These are phyloP conservation scores for Montipora efflorescens DNA, from an alignment of 64 coral and sea anemone species.

Conservation along the genomic window DNA sequence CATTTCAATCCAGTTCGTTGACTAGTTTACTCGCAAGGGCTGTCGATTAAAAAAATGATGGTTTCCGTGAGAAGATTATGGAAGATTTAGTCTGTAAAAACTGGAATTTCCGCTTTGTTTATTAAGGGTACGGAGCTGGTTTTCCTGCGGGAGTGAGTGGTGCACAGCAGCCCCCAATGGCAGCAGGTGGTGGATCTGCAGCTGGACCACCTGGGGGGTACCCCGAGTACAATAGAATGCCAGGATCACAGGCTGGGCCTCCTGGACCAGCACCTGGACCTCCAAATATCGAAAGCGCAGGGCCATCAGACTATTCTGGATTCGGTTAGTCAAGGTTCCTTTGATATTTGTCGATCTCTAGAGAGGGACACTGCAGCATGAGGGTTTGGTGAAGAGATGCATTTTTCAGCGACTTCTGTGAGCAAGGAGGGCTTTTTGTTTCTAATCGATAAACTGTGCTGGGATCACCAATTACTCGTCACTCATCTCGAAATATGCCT, in stretches of 20 bases:
- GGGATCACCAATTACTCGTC: no score
- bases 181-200: not conserved
- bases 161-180: not conserved
- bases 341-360: not conserved
- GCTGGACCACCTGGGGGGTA: not conserved
- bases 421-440: not conserved
- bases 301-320: constrained; percentile 26
- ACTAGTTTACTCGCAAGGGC: no score
- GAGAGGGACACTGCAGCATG: not conserved
- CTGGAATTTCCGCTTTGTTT: not conserved
- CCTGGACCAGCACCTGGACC: constrained; percentile 35
- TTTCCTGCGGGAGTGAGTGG: not conserved
- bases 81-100: no score
- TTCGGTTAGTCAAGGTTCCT: not conserved
- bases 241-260: constrained; percentile 15
- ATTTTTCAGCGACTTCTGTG: not conserved
- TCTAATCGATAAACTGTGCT: no score
- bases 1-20: no score
- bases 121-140: not conserved
- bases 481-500: no score
- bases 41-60: no score
- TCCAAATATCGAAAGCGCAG: not conserved
- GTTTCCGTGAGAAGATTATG: no score
- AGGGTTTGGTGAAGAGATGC: no score
- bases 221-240: constrained; percentile 30